Evolutionary conservation across 2,797 vertebrate species (phyloP).

Genomic region (Eidolon dupreanum): DNA sequence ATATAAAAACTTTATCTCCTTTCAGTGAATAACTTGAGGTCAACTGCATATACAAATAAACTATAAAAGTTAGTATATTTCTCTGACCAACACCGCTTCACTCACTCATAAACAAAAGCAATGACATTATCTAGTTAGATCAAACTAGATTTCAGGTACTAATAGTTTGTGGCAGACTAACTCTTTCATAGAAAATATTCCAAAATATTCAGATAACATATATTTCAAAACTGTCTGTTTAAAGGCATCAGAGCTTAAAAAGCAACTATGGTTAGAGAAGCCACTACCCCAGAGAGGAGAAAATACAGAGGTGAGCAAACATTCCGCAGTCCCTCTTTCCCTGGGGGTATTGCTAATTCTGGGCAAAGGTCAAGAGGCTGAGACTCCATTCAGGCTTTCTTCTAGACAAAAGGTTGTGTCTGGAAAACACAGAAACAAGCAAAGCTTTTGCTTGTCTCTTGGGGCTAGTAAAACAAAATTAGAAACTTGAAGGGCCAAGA

Average conservation of each 20-base stretch:
- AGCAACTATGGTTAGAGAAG: background rate
- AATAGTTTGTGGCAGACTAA: background rate
- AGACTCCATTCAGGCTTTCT: conserved; percentile 13
- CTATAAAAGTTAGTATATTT: background rate
- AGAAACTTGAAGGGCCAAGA: conserved; percentile 42
- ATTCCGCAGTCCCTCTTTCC: background rate
- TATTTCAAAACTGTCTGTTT: conserved; percentile 7
- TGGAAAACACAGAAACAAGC: conserved; percentile 44
- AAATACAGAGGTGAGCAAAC: background rate
- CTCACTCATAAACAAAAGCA: background rate
- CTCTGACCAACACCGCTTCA: background rate
- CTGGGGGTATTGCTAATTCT: background rate
- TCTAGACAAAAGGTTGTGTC: conserved; percentile 27
- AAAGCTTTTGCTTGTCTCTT: background rate
- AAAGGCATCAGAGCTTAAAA: background rate
- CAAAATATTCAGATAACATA: background rate
- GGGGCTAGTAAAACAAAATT: conserved; percentile 51
- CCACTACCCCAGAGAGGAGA: background rate
- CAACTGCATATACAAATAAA: background rate
- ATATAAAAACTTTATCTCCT: background rate
- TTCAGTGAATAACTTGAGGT: background rate
- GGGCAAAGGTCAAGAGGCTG: conserved; percentile 38
- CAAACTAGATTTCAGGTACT: conserved; percentile 21
- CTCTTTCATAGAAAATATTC: conserved; percentile 1
- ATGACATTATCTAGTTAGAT: background rate